Conservation (phyloP, 2,888 invertebrate genomes). For the Priocnemis perturbator region DNA sequence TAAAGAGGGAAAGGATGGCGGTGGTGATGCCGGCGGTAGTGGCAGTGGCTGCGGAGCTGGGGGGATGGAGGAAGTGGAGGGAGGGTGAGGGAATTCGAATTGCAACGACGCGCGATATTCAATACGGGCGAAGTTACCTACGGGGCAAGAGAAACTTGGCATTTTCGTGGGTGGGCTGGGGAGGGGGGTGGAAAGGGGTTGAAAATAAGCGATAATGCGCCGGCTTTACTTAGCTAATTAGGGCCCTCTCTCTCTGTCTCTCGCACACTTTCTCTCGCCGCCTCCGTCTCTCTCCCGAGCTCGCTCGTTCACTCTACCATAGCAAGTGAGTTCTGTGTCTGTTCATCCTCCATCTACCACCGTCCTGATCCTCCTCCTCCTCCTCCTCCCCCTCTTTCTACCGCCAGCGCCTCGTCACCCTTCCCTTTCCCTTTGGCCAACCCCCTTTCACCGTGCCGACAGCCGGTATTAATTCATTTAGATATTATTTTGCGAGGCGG, state of each 20-base stretch:
- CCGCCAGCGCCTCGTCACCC: slow-evolving; percentile 36
- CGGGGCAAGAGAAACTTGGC: slow-evolving; percentile 53
- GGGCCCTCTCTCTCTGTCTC: slow-evolving; percentile 44
- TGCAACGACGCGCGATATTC: slow-evolving; percentile 44
- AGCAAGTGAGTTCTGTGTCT: slow-evolving; percentile 49
- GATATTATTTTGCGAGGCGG: slow-evolving; percentile 69
- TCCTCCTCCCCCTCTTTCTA: slow-evolving; percentile 31
- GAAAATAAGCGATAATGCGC: slow-evolving; percentile 74
- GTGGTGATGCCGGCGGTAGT: slow-evolving; percentile 47
- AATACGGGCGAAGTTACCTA: slow-evolving; percentile 48
- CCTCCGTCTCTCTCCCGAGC: slow-evolving; percentile 6
- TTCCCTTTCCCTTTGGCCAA: slow-evolving; percentile 41
- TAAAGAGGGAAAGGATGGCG: slow-evolving; percentile 28
- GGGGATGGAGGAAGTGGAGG: slow-evolving; percentile 23
- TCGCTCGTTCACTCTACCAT: not conserved
- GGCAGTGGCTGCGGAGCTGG: not conserved
- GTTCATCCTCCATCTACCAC: slow-evolving; percentile 49
- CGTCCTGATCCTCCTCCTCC: slow-evolving; percentile 36
- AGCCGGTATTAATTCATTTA: slow-evolving; percentile 71
- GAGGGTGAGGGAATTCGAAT: slow-evolving; percentile 35
- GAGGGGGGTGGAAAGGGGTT: slow-evolving; percentile 57
- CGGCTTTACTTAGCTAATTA: slow-evolving; percentile 75
- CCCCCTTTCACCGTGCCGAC: slow-evolving; percentile 49
- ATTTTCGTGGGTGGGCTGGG: slow-evolving; percentile 44
- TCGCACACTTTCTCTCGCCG: slow-evolving; percentile 27